Evolutionary conservation across 2,797 vertebrate species (phyloP), one percentile per base, ranked within the genome.

Genomic region (Sphaeramia orbicularis): DNA sequence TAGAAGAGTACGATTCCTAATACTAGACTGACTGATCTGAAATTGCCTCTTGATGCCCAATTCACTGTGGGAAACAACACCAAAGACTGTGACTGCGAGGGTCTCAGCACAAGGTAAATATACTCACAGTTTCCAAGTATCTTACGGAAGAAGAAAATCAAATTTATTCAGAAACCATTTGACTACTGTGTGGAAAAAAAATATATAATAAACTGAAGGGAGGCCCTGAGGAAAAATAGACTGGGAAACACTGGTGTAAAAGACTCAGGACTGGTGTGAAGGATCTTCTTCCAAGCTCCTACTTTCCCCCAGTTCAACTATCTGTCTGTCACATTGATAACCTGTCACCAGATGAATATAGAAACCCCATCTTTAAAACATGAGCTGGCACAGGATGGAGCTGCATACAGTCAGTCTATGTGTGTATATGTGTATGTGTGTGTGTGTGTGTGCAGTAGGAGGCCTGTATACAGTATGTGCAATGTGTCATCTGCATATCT

Each of bases 331-430:
- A 91, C 76, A 73, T 54, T 81, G 83, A 86, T 83, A 86, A 89
- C 71, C 67, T 71, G 84, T 81, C 84, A 85, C 42, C 64, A 69
- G 64, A 79, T 65, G 85, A 86, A 86, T 88, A 78, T 66, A 84
- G 77, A 82, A 77, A 68, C 51, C 27, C 13, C 78, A 91, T 92
- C 65, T 91, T 88, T 89, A 87, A 92, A 87, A 90, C 82, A 91
- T 91, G 86, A 91, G 84, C 71, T 54, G 52, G 60, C 71, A 56
- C 49, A 72, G 71, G 48, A 32, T 7, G 60, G 62, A 42, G 54
- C 57, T 48, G 62, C 12, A 4, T 67, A 51, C 71, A 48, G 49
- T 54, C 14, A 55, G 57, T 42, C 19, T 15, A 12, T 47, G 21
- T 18, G 16, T 44, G n/a, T 55, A 36, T 54, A 35, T 18, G 16